Evolutionary conservation across 2,888 invertebrate species (phyloP).

Genomic region (Andrena camellia): DNA sequence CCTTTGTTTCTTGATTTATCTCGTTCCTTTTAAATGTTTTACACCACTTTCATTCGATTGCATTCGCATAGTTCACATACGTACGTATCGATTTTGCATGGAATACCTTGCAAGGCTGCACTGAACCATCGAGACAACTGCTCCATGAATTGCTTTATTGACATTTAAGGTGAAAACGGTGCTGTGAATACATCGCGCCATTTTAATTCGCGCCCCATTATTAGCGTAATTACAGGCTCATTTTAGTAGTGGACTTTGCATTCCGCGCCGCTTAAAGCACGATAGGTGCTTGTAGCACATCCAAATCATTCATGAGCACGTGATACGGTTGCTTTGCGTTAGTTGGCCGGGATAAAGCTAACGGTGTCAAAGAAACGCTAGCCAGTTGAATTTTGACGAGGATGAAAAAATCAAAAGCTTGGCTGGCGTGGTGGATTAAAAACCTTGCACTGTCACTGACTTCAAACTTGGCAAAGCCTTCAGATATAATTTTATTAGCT

Average conservation of each 20-base stretch:
- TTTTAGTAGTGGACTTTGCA: constrained; percentile 13
- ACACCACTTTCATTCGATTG: too few relatives aligned
- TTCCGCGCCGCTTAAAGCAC: constrained; percentile 1
- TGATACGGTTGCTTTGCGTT: constrained; percentile 46
- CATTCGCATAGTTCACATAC: too few relatives aligned
- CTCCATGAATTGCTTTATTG: too few relatives aligned
- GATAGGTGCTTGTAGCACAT: constrained; percentile 1
- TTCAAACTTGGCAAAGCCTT: background rate
- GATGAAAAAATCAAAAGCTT: background rate
- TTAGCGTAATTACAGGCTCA: constrained; percentile 27
- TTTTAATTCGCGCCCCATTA: constrained; percentile 21
- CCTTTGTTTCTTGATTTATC: too few relatives aligned
- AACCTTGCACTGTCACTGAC: background rate
- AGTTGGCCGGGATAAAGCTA: constrained; percentile 8
- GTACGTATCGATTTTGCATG: too few relatives aligned
- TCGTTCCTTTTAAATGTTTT: too few relatives aligned
- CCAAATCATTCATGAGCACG: constrained; percentile 45
- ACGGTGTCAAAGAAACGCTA: constrained; percentile 21
- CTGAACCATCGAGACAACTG: too few relatives aligned
- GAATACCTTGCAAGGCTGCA: too few relatives aligned
- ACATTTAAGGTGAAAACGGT: background rate
- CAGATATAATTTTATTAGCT: too few relatives aligned
- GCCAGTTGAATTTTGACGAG: constrained; percentile 8
- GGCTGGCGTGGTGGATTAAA: background rate
- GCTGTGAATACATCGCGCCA: background rate